These are phyloP conservation scores for Adelosebastes latens DNA, from an alignment of 2,797 vertebrate genomes.

Conservation along the genomic window DNA sequence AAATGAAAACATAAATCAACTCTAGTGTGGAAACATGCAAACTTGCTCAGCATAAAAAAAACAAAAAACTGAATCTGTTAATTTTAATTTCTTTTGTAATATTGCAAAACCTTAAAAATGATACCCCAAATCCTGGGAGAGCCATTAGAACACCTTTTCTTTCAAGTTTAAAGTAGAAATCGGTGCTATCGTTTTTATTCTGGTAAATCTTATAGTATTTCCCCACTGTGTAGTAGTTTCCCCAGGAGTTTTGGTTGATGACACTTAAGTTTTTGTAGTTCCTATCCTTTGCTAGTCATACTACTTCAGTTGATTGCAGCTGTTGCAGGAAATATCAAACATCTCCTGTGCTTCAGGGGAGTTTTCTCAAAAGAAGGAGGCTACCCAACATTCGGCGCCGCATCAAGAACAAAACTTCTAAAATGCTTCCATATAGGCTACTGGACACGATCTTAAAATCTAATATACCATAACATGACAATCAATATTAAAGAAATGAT, in stretches of 20 bases:
- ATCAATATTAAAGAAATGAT: too few species aligned
- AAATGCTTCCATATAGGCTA: not conserved
- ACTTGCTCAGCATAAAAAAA: not conserved
- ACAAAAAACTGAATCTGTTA: not conserved
- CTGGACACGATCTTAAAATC: not conserved
- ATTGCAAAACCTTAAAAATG: not conserved
- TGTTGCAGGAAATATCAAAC: constrained; percentile 12
- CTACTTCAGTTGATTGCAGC: not conserved
- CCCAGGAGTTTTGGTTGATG: not conserved
- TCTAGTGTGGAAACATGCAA: not conserved
- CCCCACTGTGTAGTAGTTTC: not conserved
- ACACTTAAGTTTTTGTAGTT: not conserved
- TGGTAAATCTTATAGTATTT: not conserved
- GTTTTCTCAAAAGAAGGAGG: not conserved
- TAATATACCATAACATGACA: too few species aligned
- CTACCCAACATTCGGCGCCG: not conserved
- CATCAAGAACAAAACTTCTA: not conserved
- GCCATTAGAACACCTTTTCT: not conserved
- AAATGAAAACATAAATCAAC: not conserved
- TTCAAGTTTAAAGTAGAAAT: not conserved
- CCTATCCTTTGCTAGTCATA: not conserved
- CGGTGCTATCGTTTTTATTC: not conserved
- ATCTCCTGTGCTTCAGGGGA: not conserved
- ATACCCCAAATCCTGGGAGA: not conserved
- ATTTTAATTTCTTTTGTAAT: not conserved